phyloP scores from a whole-genome alignment of 2,797 vertebrate species.

The Hyperoplus lanceolatus region DNA sequence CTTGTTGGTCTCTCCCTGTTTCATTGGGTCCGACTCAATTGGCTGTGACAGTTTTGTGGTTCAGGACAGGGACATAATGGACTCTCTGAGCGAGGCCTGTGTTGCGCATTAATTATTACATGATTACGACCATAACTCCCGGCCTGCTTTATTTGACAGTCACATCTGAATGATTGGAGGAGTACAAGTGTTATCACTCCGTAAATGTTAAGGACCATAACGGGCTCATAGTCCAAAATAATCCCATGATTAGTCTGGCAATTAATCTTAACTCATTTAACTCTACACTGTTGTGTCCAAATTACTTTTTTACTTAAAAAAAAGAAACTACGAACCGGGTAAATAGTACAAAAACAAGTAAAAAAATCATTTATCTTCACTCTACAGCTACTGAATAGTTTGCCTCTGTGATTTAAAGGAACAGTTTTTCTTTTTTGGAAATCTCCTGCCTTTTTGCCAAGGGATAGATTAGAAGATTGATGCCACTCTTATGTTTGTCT shows the following conservation, averaged over 20 bases:
- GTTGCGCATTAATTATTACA: constrained; percentile 60
- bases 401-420: constrained; percentile 33
- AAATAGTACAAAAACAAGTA: too few relatives aligned
- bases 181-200: constrained; percentile 14
- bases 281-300: neutral
- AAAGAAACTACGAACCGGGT: neutral
- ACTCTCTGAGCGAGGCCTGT: constrained; percentile 54
- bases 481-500: neutral
- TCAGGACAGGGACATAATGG: constrained; percentile 59
- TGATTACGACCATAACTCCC: constrained; percentile 54
- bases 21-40: constrained; percentile 54
- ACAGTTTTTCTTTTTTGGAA: constrained; percentile 10
- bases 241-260: constrained; percentile 4
- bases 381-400: neutral
- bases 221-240: neutral
- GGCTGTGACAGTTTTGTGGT: constrained; percentile 56
- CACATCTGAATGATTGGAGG: constrained; percentile 40
- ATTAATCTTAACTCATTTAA: neutral
- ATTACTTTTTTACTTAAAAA: neutral
- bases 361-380: neutral
- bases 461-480: neutral
- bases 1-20: constrained; percentile 39
- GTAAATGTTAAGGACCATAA: constrained; percentile 19
- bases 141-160: constrained; percentile 44
- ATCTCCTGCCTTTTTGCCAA: neutral